Evolutionary conservation across 2,113 vertebrate genomes (phyloP).

Genomic region (Aegithalos caudatus): DNA sequence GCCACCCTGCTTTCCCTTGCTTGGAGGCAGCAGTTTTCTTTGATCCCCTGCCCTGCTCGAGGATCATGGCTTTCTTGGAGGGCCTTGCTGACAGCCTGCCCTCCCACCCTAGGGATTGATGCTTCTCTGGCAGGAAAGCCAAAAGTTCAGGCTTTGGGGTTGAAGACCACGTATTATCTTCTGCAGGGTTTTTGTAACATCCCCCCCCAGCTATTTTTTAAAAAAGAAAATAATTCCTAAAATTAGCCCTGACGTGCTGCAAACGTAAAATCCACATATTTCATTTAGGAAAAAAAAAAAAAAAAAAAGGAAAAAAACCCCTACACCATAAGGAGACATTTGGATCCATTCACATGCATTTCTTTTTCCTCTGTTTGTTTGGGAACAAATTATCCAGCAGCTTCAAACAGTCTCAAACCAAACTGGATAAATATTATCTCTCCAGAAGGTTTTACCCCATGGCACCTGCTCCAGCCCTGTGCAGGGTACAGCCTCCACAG

Average conservation of each 20-base stretch:
- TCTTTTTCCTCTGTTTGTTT: constrained; percentile 27
- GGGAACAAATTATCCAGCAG: background rate
- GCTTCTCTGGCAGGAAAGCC: background rate
- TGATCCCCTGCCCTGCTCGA: background rate
- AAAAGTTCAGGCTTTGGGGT: background rate
- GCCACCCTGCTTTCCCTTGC: background rate
- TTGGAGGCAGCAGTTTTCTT: background rate
- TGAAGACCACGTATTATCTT: background rate
- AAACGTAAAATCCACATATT: background rate
- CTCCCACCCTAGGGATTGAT: background rate
- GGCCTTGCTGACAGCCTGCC: background rate
- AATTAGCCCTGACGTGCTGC: background rate
- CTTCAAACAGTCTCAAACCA: background rate
- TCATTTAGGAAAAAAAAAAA: background rate
- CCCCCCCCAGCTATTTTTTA: background rate
- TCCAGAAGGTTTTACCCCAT: background rate
- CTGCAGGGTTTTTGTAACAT: background rate
- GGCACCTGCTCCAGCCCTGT: rapidly evolving
- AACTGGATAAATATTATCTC: background rate
- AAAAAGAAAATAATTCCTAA: background rate
- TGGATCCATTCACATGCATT: background rate
- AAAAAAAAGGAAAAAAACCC: background rate
- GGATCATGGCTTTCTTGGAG: background rate
- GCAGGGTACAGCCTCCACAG: rapidly evolving
- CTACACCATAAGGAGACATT: background rate